Conservation (phyloP, 2,113 vertebrate genomes). For the Nycticryphes semicollaris region DNA sequence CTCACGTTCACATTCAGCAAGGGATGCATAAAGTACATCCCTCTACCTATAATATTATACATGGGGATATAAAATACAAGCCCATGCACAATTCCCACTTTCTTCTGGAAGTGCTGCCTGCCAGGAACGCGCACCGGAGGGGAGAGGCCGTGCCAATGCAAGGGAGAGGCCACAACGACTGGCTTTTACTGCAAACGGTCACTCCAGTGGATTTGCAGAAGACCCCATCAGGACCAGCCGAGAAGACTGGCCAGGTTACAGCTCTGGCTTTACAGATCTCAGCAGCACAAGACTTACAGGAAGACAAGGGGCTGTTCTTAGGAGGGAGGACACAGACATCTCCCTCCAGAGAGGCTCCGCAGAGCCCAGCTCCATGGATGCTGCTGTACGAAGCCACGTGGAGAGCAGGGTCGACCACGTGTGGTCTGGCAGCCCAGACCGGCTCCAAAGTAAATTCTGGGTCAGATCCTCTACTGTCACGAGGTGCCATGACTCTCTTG, state of each 20-base stretch:
- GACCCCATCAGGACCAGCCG: background rate
- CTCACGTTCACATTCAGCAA: background rate
- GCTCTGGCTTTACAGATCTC: background rate
- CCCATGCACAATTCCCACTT: rapidly evolving
- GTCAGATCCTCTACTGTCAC: background rate
- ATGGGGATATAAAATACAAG: background rate
- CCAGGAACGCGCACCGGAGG: background rate
- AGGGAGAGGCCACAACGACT: background rate
- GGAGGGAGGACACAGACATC: background rate
- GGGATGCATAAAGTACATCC: background rate
- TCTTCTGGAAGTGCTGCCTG: background rate
- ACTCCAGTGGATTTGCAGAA: background rate
- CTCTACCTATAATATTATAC: background rate
- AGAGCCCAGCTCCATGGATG: background rate
- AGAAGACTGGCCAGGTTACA: background rate
- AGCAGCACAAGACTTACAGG: background rate
- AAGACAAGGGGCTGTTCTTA: background rate
- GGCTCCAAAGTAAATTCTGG: background rate
- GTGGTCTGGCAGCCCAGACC: background rate
- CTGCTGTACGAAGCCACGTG: rapidly evolving
- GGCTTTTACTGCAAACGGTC: background rate
- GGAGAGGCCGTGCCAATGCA: background rate
- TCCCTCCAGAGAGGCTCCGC: background rate
- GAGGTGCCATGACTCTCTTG: background rate
- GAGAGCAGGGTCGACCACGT: rapidly evolving